Evolutionary conservation across 2,113 vertebrate genomes (phyloP).

Genomic region (Gallinago undulata): DNA sequence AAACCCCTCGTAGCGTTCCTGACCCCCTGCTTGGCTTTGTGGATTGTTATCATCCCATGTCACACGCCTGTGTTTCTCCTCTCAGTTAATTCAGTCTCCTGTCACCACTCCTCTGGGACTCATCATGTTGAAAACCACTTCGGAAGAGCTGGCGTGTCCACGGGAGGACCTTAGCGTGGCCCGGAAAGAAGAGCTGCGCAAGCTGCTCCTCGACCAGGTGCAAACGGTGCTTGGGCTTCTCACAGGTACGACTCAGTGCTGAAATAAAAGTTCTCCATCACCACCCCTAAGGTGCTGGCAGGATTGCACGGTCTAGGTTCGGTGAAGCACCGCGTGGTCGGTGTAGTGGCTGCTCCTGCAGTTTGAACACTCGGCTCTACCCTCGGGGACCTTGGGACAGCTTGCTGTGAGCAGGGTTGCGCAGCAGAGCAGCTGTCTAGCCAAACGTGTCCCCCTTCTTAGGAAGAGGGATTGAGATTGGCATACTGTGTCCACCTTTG

Average conservation of each 20-base stretch:
- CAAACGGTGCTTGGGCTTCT: conserved; percentile 92
- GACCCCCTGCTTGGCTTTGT: background rate
- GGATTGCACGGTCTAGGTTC: fast-evolving
- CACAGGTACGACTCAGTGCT: conserved; percentile 76
- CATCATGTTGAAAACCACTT: conserved; percentile 96
- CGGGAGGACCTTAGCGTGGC: conserved; percentile 94
- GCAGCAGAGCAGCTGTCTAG: background rate
- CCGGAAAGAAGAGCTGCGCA: conserved; percentile 93
- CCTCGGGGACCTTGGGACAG: background rate
- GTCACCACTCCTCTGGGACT: conserved; percentile 89
- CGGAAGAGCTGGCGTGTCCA: conserved; percentile 94
- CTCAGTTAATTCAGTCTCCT: conserved; percentile 92
- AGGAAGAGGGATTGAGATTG: background rate
- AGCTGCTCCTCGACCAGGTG: conserved; percentile 94
- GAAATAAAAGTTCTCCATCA: background rate
- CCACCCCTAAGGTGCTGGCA: background rate
- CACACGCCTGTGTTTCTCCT: background rate
- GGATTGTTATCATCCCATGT: background rate
- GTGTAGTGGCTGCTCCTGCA: background rate
- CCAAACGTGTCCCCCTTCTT: background rate
- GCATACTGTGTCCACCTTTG: too few species aligned
- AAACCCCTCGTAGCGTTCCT: background rate
- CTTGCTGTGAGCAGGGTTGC: fast-evolving
- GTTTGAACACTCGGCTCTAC: background rate
- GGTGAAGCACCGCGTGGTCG: fast-evolving